phyloP scores from a whole-genome alignment of 2,797 vertebrate species.

The Graptemys geographica region DNA sequence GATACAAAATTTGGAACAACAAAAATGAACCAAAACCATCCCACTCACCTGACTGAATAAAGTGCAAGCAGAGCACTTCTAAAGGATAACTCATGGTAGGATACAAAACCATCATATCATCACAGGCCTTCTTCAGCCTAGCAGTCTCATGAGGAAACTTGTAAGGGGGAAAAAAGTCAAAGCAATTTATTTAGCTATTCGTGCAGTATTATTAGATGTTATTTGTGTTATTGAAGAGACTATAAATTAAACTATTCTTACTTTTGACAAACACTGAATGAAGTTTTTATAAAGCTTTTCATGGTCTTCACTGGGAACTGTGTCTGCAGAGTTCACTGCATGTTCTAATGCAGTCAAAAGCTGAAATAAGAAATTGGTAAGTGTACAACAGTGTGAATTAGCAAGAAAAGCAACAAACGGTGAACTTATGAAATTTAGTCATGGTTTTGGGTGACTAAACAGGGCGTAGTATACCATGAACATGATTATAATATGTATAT shows the following conservation, averaged over 20 bases:
- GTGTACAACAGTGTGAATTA: not conserved
- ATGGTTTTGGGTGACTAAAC: not conserved
- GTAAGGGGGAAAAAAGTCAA: slow-evolving; percentile 53
- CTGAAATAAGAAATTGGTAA: slow-evolving; percentile 79
- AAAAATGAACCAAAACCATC: not conserved
- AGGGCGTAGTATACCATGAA: not conserved
- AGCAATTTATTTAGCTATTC: not conserved
- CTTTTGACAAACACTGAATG: slow-evolving; percentile 90
- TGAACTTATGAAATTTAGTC: not conserved
- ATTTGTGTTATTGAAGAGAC: not conserved
- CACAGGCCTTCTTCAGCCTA: slow-evolving; percentile 89
- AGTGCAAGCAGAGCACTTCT: slow-evolving; percentile 89
- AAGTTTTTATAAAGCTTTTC: slow-evolving; percentile 86
- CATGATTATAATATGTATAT: not conserved
- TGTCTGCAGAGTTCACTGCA: slow-evolving; percentile 83
- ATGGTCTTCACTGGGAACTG: slow-evolving; percentile 90
- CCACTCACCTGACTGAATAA: slow-evolving; percentile 88
- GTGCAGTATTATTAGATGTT: not conserved
- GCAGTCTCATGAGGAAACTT: slow-evolving; percentile 87
- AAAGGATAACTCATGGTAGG: slow-evolving; percentile 87
- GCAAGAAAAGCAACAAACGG: not conserved
- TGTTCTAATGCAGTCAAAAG: slow-evolving; percentile 92
- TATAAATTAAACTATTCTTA: slow-evolving; percentile 73
- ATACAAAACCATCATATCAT: slow-evolving; percentile 87
- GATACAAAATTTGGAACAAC: not conserved